Conservation (phyloP, 2,797 vertebrate genomes). For the Alfaro cultratus region DNA sequence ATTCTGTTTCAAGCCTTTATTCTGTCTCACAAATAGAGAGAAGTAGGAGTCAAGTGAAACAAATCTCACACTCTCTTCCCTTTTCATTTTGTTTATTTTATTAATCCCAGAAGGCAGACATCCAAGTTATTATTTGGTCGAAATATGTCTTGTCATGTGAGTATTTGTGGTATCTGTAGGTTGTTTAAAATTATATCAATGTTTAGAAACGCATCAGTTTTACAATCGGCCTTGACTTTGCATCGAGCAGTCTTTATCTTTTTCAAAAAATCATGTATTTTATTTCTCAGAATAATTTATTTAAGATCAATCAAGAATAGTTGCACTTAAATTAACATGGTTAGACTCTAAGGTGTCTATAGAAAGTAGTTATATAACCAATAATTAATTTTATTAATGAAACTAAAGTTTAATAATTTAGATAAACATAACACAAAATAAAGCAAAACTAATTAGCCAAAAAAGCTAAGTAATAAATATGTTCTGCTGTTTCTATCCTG, state of each 20-base stretch:
- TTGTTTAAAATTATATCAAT: not conserved
- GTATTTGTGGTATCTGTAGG: no score
- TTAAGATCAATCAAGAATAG: not conserved
- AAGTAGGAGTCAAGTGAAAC: not conserved
- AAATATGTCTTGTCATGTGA: not conserved
- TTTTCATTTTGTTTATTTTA: conserved; percentile 16
- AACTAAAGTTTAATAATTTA: not conserved
- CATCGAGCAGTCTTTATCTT: not conserved
- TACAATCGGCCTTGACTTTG: not conserved
- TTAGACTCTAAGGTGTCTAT: not conserved
- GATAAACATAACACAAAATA: no score
- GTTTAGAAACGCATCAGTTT: not conserved
- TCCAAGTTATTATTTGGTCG: not conserved
- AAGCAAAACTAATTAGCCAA: no score
- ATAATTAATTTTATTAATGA: not conserved
- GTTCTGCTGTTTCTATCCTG: not conserved
- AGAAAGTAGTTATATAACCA: not conserved
- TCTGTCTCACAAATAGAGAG: not conserved
- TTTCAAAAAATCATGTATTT: not conserved
- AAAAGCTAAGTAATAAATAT: not conserved
- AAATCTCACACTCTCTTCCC: not conserved
- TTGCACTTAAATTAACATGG: not conserved
- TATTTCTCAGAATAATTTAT: not conserved
- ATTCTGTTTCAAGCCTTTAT: conserved; percentile 18
- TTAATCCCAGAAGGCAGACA: not conserved